Evolutionary conservation across 64 coral and sea anemone genomes (phyloP).

Genomic region (Montipora efflorescens): DNA sequence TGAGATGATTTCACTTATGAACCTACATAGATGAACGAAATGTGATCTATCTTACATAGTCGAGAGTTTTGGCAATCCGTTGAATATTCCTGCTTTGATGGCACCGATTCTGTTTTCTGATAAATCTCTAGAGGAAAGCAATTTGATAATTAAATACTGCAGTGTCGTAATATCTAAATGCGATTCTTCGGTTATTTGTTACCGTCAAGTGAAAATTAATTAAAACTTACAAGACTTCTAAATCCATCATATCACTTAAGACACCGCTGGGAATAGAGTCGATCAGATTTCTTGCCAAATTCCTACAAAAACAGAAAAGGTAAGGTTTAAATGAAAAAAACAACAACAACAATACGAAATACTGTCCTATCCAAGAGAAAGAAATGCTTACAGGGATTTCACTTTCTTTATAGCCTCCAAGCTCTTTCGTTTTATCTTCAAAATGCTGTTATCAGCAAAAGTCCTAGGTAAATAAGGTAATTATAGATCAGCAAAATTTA

Average conservation of each 20-base stretch:
- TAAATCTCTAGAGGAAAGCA: not conserved
- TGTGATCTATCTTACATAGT: not conserved
- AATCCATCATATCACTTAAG: conserved; percentile 11
- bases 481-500: too few relatives aligned
- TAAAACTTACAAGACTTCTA: conserved; percentile 57
- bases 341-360: not conserved
- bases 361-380: too few relatives aligned
- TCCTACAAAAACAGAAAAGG: not conserved
- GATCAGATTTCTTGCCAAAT: conserved; percentile 56
- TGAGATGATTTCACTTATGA: not conserved
- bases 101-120: conserved; percentile 24
- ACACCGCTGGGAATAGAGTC: not conserved
- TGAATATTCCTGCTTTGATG: conserved; percentile 23
- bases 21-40: not conserved
- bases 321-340: not conserved
- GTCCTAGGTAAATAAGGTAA: not conserved
- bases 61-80: conserved; percentile 8
- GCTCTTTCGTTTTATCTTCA: conserved; percentile 7
- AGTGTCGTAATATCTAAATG: not conserved
- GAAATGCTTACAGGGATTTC: conserved; percentile 42
- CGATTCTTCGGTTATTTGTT: too few relatives aligned
- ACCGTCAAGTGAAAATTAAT: too few relatives aligned
- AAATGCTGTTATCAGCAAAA: conserved; percentile 52
- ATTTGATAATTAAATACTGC: not conserved
- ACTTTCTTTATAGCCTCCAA: not conserved